These are phyloP conservation scores for Xestoiulus laeticollis DNA, from an alignment of 2,888 invertebrate species.

Conservation along the genomic window DNA sequence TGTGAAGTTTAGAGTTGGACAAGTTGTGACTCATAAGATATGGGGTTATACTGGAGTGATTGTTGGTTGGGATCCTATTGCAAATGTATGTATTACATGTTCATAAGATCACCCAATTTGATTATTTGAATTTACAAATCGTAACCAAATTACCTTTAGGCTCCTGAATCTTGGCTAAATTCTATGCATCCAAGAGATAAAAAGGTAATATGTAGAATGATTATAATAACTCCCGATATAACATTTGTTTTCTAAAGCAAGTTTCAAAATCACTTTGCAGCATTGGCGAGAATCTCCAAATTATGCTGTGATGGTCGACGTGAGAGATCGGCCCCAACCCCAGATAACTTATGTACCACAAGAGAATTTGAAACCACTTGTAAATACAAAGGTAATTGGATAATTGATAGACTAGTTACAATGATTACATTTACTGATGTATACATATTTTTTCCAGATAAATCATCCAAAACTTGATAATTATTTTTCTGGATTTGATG, in stretches of 20 bases:
- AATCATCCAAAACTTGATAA: constrained; percentile 64
- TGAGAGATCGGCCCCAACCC: constrained; percentile 64
- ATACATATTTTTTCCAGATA: constrained; percentile 60
- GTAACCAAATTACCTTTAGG: constrained; percentile 58
- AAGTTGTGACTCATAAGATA: constrained; percentile 67
- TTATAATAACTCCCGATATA: not conserved
- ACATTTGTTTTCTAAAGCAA: not conserved
- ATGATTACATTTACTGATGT: no score
- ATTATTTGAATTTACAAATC: constrained; percentile 60
- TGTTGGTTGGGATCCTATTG: constrained; percentile 66
- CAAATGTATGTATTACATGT: constrained; percentile 62
- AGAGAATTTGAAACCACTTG: constrained; percentile 59
- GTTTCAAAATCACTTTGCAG: no score
- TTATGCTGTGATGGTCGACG: constrained; percentile 68
- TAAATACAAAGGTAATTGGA: constrained; percentile 50
- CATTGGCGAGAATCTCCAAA: constrained; percentile 66
- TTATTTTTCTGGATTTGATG: constrained; percentile 66
- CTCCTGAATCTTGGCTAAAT: constrained; percentile 66
- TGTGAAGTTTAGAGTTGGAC: constrained; percentile 67
- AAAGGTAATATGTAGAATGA: not conserved
- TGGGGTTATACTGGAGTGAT: constrained; percentile 68
- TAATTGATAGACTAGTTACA: no score
- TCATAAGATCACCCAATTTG: constrained; percentile 54
- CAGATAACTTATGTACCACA: constrained; percentile 67
- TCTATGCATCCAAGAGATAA: constrained; percentile 61